phyloP scores from a whole-genome alignment of 2,113 vertebrate species.

The Haemorhous mexicanus region DNA sequence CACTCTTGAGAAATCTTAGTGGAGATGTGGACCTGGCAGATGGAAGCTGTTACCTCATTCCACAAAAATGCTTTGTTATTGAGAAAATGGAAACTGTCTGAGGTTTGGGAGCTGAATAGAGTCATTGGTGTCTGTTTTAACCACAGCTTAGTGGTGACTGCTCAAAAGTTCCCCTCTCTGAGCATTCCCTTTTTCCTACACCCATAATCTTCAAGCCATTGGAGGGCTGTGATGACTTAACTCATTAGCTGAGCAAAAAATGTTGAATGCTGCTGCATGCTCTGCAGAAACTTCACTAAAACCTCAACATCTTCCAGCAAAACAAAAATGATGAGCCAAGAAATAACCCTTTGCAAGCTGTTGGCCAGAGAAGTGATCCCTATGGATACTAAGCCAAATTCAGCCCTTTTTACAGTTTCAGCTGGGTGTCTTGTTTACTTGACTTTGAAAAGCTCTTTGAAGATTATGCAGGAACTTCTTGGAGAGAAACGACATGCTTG shows the following conservation, averaged over 20 bases:
- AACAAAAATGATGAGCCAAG: neutral
- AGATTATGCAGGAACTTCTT: neutral
- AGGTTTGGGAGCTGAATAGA: slow-evolving; percentile 73
- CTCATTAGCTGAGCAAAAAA: slow-evolving; percentile 6
- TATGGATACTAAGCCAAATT: neutral
- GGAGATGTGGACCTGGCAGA: slow-evolving; percentile 68
- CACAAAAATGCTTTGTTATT: slow-evolving; percentile 82
- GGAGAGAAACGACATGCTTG: neutral
- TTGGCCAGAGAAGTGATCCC: neutral
- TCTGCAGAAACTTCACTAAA: slow-evolving; percentile 15
- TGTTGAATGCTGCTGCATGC: neutral
- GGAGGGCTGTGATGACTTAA: slow-evolving; percentile 18
- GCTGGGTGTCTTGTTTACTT: neutral
- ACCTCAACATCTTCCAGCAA: slow-evolving; percentile 19
- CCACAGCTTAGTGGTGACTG: slow-evolving; percentile 37
- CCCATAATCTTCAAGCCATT: slow-evolving; percentile 46
- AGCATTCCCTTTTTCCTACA: slow-evolving; percentile 49
- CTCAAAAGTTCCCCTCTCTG: slow-evolving; percentile 20
- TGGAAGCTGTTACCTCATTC: slow-evolving; percentile 76
- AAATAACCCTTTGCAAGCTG: slow-evolving; percentile 25
- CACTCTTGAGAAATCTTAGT: slow-evolving; percentile 38
- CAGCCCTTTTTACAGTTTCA: neutral
- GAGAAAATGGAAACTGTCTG: slow-evolving; percentile 82
- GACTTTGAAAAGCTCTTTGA: neutral
- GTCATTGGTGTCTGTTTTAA: slow-evolving; percentile 70